Conservation (phyloP, 2,797 vertebrate species). For the Tiaroga cobitis region DNA sequence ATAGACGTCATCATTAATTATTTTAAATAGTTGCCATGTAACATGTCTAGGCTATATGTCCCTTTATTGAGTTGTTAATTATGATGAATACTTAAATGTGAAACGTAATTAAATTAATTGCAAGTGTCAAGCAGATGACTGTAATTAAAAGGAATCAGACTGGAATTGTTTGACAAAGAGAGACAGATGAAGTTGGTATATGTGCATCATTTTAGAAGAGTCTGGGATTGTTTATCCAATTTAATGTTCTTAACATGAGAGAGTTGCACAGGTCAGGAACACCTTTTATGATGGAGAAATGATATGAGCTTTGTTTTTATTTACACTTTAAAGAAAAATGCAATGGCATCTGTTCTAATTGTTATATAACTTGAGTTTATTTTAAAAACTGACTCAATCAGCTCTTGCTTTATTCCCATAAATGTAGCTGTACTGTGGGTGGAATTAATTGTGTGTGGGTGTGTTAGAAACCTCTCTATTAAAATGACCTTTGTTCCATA, state of each 20-base stretch:
- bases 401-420: constrained; percentile 10
- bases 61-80: constrained; percentile 64
- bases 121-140: constrained; percentile 55
- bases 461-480: constrained; percentile 23
- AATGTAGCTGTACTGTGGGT: constrained; percentile 15
- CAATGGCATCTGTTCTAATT: neutral
- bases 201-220: neutral
- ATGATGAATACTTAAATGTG: constrained; percentile 66
- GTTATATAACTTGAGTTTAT: constrained; percentile 21
- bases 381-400: constrained; percentile 8
- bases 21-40: constrained; percentile 65
- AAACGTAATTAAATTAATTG: constrained; percentile 65
- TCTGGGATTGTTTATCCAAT: neutral
- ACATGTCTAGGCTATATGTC: constrained; percentile 61
- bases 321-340: neutral
- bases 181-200: constrained; percentile 46
- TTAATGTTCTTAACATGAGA: neutral
- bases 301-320: neutral
- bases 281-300: neutral
- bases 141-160: constrained; percentile 60
- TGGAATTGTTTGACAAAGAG: constrained; percentile 56
- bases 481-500: constrained; percentile 38
- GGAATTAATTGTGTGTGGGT: constrained; percentile 29
- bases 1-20: constrained; percentile 62
- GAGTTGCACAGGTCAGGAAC: neutral